A percentile compares a stretch with the other conserved stretches of the same genome.
phyloP scores from a whole-genome alignment of 1,140 invertebrate species.

The Camponotus floridanus region DNA sequence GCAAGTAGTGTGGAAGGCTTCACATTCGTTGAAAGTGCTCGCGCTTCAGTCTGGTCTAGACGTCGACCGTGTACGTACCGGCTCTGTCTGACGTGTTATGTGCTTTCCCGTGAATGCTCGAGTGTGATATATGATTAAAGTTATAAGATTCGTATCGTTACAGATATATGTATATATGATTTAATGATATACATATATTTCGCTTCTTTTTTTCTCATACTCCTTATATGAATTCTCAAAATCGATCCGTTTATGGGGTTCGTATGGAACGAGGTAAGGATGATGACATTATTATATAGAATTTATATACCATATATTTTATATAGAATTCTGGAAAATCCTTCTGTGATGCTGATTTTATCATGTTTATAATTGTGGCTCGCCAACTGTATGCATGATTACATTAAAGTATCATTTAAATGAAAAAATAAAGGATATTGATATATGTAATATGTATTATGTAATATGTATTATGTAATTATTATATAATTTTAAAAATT shows the following conservation, averaged over 20 bases:
- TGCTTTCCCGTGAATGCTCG: slow-evolving; percentile 8
- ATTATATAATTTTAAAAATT: no score
- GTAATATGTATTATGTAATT: no score
- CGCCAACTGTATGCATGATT: neutral
- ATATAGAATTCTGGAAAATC: no score
- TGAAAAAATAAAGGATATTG: neutral
- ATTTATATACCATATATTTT: no score
- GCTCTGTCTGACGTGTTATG: neutral
- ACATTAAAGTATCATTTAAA: no score
- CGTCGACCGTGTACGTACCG: slow-evolving; percentile 77
- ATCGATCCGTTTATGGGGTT: slow-evolving; percentile 80
- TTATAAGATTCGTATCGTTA: neutral
- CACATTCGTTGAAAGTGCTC: slow-evolving; percentile 58
- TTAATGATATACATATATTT: neutral
- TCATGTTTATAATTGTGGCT: neutral
- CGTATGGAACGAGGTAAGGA: slow-evolving; percentile 81
- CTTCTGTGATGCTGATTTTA: neutral
- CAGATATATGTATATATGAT: neutral
- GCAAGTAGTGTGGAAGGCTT: slow-evolving; percentile 76
- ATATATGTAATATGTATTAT: no score
- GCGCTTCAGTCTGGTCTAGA: slow-evolving; percentile 80
- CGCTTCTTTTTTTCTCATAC: neutral
- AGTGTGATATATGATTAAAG: slow-evolving; percentile 15
- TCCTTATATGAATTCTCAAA: slow-evolving; percentile 79
- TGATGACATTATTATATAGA: no score